Evolutionary conservation across 2,113 vertebrate genomes (phyloP), one percentile per base, ranked within the genome.

Genomic region (Corvus hawaiiensis): DNA sequence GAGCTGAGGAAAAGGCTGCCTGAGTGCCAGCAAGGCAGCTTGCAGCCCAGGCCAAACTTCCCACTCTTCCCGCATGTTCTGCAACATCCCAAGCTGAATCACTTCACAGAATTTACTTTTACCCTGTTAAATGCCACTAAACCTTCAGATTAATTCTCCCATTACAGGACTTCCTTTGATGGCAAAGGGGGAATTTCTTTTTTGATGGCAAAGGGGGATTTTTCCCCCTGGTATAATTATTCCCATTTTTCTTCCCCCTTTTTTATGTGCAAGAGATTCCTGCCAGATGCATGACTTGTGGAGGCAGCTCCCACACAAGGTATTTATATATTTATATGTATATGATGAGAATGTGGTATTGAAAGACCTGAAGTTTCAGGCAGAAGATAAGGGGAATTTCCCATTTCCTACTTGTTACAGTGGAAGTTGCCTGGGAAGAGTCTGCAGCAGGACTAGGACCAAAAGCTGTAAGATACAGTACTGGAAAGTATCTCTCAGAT

Each of bases 91-190:
- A 83, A 56, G 92, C 91, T 89, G 93, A 94, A 96, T 97, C 92
- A 97, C 95, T 94, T 97, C 97, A 97, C 86, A 96, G 97, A 93
- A 92, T 82, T 97, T 95, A 81, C 97, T 97, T 97, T 96, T 97
- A 97, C 97, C 97, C 95, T 71, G 89, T 94, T 97, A 96, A 97
- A 98, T 97, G 96, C 97, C 97, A 96, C 95, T 97, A 96, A 96
- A 95, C 94, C 97, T 98, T 94, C 95, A 96, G 96, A 98, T 97
- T 97, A 98, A 98, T 97, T 96, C 90, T 97, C 94, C 90, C 94
- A 97, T 98, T 97, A 98, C 33, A 18, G 97, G 97, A 98, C 96
- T 97, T 96, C 94, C 96, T 98, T 98, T 98, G 98, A 98, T 97
- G 97, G 98, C 83, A 92, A 97, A 96, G 91, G 91, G 93, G 97